Base-by-base conservation (phyloP, 2,113 vertebrate genomes). In the Glaucomys volans region DNA sequence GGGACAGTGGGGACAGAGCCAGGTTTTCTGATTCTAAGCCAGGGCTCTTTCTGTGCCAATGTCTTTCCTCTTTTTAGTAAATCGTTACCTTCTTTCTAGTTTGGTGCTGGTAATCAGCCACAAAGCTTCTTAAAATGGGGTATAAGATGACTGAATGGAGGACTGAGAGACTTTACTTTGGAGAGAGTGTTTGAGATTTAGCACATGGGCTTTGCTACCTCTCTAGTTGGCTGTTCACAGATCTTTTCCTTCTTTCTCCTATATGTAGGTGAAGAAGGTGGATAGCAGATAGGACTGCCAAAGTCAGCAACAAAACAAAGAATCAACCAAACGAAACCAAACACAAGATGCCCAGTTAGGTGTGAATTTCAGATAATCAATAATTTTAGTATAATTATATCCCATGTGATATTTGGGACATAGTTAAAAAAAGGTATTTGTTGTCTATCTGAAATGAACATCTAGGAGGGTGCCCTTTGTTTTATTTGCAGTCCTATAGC, bases 331-430 rank as follows among this genome's bases (percentile, higher is more conserved):
- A 75, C 37, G 64, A 72, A 66, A 72, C 62, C 40, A 80, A 75
- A 59, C 57, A 80, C 32, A 84, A 88, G 67, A 67, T 82, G 22
- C 24, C 64, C 69, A 66, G 83, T 76, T 92, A 81, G 72, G 44
- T 93, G 69, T 80, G 87, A 77, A 80, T 92, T 83, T 96, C 50
- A 92, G 71, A 87, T 72, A 76, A 83, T 37, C 83, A 84, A 52
- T 57, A 40, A 28, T 47, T 95, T 91, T 89, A 67, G 69, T 47
- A 14, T 69, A 14, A 28, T 14, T 76, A 72, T 86, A 59, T 94
- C 37, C 57, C 20, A 42, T 32, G n/a, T 81, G 54, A 30, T 90
- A 69, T 64, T 44, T 88, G 72, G n/a, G 16, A 50, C 76, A 90
- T 71, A 84, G 35, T 82, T 90, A 35, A 11, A 52, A 86, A 91